Conservation (phyloP, 2,888 invertebrate genomes). For the Girardia tigrina region DNA sequence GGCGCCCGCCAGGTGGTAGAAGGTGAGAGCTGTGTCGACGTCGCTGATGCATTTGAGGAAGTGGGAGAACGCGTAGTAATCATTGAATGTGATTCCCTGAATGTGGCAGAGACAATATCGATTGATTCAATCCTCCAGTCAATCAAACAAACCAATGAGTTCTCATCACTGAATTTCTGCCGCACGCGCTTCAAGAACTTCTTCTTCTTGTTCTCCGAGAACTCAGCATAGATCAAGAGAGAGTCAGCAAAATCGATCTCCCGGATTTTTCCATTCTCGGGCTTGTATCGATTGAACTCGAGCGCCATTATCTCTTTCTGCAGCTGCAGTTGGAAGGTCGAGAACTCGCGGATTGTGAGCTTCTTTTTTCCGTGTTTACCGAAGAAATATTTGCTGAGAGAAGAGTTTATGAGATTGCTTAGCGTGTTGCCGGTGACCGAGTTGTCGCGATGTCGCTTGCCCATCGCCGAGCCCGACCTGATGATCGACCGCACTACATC, state of each 20-base stretch:
- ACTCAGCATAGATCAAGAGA: constrained; percentile 79
- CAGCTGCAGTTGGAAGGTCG: constrained; percentile 73
- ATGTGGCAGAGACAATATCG: too few species aligned
- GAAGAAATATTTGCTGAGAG: constrained; percentile 83
- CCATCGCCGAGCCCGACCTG: constrained; percentile 85
- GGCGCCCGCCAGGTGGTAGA: constrained; percentile 95
- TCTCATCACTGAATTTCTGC: constrained; percentile 51
- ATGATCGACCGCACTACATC: constrained; percentile 72
- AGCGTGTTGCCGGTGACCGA: constrained; percentile 84
- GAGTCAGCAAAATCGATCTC: constrained; percentile 85
- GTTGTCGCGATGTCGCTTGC: constrained; percentile 84
- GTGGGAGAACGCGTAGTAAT: constrained; percentile 85
- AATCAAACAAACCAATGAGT: neutral
- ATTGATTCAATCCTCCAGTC: too few species aligned
- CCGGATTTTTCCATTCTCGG: constrained; percentile 70
- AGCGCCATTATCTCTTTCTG: constrained; percentile 84
- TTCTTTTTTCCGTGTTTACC: constrained; percentile 73
- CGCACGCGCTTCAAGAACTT: constrained; percentile 84
- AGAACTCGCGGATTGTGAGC: constrained; percentile 83
- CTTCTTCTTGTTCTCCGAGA: constrained; percentile 75
- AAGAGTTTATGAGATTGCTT: constrained; percentile 63
- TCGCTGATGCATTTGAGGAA: constrained; percentile 92
- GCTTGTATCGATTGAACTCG: constrained; percentile 54
- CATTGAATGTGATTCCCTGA: constrained; percentile 73
- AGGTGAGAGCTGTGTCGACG: constrained; percentile 91